phyloP scores from a whole-genome alignment of 1,140 invertebrate species.

The Cyphomyrmex costatus region DNA sequence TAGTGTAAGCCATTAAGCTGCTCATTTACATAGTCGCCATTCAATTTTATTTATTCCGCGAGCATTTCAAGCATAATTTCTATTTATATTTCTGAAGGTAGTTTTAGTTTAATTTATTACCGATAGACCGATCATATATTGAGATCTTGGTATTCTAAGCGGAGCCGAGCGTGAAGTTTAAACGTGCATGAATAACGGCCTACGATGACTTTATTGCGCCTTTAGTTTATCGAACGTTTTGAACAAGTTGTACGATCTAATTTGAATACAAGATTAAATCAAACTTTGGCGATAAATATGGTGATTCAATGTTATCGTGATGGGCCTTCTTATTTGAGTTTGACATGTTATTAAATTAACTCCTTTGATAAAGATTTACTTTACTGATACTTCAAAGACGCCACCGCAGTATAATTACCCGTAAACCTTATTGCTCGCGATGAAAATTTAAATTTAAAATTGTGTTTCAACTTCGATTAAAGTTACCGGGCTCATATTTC shows the following conservation, averaged over 20 bases:
- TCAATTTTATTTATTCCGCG: conserved; percentile 10
- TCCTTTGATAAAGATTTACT: conserved; percentile 57
- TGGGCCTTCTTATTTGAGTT: conserved; percentile 22
- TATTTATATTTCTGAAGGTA: conserved; percentile 12
- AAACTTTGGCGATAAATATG: conserved; percentile 52
- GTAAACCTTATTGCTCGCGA: conserved; percentile 35
- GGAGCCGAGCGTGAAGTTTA: conserved; percentile 16
- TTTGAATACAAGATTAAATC: conserved; percentile 56
- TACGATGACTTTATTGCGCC: conserved; percentile 32
- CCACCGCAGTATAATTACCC: conserved; percentile 43
- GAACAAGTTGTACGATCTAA: conserved; percentile 30
- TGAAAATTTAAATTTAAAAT: conserved; percentile 62
- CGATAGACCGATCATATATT: conserved; percentile 29
- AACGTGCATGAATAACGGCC: conserved; percentile 36
- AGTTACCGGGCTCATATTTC: conserved; percentile 56
- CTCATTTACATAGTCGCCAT: conserved; percentile 36
- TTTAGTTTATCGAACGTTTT: conserved; percentile 24
- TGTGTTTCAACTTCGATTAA: conserved; percentile 56
- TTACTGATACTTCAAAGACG: conserved; percentile 39
- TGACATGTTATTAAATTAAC: conserved; percentile 61
- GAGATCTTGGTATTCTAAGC: conserved; percentile 25
- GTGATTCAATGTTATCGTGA: conserved; percentile 37
- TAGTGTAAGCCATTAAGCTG: conserved; percentile 2
- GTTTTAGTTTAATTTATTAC: conserved; percentile 23
- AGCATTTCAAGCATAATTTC: conserved; percentile 13